Conservation (phyloP, 2,888 invertebrate species). For the Heliconius ethilla region DNA sequence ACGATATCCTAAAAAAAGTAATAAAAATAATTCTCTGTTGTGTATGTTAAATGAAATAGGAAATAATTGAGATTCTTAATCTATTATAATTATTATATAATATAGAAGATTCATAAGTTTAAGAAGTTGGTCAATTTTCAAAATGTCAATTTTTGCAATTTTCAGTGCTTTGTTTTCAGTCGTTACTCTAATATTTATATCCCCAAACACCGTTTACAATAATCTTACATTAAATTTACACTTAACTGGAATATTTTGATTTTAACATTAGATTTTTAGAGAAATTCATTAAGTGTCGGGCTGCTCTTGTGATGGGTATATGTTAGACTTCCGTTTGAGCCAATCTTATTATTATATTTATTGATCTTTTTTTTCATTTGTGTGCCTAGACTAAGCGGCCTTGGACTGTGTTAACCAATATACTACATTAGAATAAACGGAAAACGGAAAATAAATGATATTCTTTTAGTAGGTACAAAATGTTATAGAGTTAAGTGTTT, state of each 20-base stretch:
- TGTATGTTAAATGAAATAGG: no score
- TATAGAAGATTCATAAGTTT: not conserved
- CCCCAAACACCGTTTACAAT: constrained; percentile 58
- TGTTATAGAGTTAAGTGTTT: not conserved
- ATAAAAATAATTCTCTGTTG: no score
- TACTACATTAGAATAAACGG: not conserved
- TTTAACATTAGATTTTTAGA: constrained; percentile 16
- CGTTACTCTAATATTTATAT: constrained; percentile 48
- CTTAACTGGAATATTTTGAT: constrained; percentile 58
- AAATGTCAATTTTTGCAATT: not conserved
- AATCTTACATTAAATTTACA: constrained; percentile 54
- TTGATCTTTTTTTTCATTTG: not conserved
- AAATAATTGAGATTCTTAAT: not conserved
- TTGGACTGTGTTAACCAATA: not conserved
- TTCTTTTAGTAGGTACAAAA: not conserved
- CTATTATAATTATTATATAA: not conserved
- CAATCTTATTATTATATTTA: no score
- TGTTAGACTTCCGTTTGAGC: no score
- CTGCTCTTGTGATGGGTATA: no score
- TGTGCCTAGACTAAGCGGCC: not conserved
- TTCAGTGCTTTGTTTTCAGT: not conserved
- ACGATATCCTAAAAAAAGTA: no score
- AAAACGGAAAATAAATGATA: no score
- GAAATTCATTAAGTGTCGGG: no score
- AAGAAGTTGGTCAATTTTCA: not conserved